Conservation (phyloP, 1,140 invertebrate species). For the Calephelis virginiensis region DNA sequence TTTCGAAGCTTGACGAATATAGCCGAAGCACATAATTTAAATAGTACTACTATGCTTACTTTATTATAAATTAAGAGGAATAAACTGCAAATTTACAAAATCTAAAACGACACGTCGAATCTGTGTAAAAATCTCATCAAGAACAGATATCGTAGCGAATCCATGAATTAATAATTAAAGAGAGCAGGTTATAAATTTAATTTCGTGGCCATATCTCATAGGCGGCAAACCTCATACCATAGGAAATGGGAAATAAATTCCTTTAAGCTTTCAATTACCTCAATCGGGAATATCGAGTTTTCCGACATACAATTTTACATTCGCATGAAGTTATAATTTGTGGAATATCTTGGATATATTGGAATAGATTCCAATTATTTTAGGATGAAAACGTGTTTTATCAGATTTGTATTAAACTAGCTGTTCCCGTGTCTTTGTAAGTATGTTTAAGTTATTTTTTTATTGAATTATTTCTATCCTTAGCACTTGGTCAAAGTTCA, state of each 20-base stretch:
- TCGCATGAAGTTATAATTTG: slow-evolving; percentile 37
- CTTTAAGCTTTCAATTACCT: slow-evolving; percentile 75
- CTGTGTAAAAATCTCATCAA: background rate
- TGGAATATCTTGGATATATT: slow-evolving; percentile 27
- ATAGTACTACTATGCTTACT: too few species aligned
- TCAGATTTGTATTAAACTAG: too few species aligned
- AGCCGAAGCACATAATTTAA: too few species aligned
- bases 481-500: too few species aligned
- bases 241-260: slow-evolving; percentile 77
- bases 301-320: slow-evolving; percentile 48
- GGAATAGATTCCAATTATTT: slow-evolving; percentile 15
- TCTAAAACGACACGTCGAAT: too few species aligned
- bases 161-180: slow-evolving; percentile 39
- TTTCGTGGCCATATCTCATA: slow-evolving; percentile 51
- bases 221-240: slow-evolving; percentile 62
- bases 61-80: too few species aligned
- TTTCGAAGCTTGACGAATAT: too few species aligned
- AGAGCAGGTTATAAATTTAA: slow-evolving; percentile 51
- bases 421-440: too few species aligned
- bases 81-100: too few species aligned
- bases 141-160: background rate
- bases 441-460: too few species aligned
- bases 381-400: background rate
- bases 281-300: slow-evolving; percentile 64
- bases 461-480: too few species aligned